Conservation (phyloP, 2,797 vertebrate species). For the Amblyraja radiata region DNA sequence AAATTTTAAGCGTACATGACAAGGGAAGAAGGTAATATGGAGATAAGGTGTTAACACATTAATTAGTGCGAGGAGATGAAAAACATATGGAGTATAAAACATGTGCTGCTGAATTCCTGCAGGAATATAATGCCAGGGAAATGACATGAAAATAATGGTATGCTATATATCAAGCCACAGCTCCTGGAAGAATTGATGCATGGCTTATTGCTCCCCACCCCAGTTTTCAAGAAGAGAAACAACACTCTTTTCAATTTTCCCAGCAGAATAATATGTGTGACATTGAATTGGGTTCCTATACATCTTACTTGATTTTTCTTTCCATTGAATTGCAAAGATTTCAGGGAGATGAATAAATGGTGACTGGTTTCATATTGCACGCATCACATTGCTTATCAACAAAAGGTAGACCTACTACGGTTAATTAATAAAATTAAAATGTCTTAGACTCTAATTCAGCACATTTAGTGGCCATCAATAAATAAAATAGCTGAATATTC, state of each 20-base stretch:
- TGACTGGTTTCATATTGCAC: neutral
- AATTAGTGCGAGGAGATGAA: neutral
- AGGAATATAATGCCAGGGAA: neutral
- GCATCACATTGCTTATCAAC: neutral
- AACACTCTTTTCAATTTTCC: neutral
- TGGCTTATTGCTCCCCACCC: neutral
- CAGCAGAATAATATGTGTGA: neutral
- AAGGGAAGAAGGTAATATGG: neutral
- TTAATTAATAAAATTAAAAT: neutral
- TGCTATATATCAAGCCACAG: neutral
- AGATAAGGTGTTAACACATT: neutral
- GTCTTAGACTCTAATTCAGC: neutral
- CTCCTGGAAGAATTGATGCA: neutral
- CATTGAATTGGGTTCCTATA: neutral
- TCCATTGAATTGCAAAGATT: neutral
- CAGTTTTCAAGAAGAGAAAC: neutral
- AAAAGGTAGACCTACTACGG: neutral
- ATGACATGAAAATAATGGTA: neutral
- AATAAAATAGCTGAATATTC: neutral
- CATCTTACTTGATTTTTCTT: neutral
- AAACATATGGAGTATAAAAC: neutral
- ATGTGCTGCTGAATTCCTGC: neutral
- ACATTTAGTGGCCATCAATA: neutral
- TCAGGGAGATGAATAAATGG: neutral
- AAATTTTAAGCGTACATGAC: neutral